Percentiles rank a stretch among this genome's conserved stretches.
phyloP scores from a whole-genome alignment of 2,888 invertebrate species.

The Agyllia agylla region DNA sequence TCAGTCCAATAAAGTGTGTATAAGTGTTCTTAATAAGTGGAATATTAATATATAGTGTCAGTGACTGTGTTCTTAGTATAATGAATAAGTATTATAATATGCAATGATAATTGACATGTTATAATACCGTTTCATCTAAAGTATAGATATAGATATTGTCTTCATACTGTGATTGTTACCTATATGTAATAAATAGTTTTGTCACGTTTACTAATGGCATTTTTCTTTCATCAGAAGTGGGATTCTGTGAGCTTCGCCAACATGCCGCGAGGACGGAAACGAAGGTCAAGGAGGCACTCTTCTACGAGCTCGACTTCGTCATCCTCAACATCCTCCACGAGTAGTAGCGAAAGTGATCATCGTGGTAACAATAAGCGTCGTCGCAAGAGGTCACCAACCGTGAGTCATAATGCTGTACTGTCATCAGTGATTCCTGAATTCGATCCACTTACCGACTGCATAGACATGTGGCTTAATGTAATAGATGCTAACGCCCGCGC shows the following conservation, averaged over 20 bases:
- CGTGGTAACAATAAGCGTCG: neutral
- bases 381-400: conserved; percentile 32
- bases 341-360: neutral
- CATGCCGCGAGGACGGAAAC: conserved; percentile 7
- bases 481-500: conserved; percentile 75
- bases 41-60: no score
- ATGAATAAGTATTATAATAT: no score
- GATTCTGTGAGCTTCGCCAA: neutral
- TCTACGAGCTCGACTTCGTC: conserved; percentile 5
- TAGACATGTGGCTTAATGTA: conserved; percentile 76
- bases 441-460: conserved; percentile 57
- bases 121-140: no score
- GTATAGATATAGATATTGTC: no score
- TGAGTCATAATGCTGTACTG: conserved; percentile 53
- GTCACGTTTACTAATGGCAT: neutral
- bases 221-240: conserved; percentile 20
- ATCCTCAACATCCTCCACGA: neutral
- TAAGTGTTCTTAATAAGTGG: no score
- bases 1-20: no score
- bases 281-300: neutral
- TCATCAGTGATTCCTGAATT: conserved; percentile 72
- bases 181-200: neutral
- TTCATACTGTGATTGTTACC: no score
- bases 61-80: no score
- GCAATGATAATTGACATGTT: no score